Evolutionary conservation across 2,888 invertebrate species (phyloP), one percentile per base, ranked within the genome.

Genomic region (Teleogryllus oceanicus): DNA sequence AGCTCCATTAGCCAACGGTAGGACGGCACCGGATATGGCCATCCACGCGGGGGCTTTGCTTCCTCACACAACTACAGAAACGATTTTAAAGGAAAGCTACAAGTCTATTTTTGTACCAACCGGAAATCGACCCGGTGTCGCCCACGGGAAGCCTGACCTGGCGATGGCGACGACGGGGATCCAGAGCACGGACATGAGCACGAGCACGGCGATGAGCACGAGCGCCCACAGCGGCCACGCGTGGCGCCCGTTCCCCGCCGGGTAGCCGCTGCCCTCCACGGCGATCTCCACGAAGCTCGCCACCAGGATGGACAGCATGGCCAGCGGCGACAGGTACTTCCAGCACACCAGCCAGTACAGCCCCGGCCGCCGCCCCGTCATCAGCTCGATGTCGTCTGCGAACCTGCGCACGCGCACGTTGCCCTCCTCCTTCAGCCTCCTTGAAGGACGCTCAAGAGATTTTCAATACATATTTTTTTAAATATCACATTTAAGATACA

Each of bases 281-380:
- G 93, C 89, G 82, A 96, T 91, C 85, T 96, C 94, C 82, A 93
- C 90, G 85, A 96, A 92, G 75, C 96, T 96, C 0, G 96, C 95
- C 50, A 93, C 88, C 50, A 97, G 88, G 85, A 97, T 96, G 77
- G 93, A 92, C 62, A 96, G 87, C 96, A 97, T 96, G 0, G 96
- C 96, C 81, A 93, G 85, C 0, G 97, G 97, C 2, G 96, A 96
- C 16, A 97, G 88, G 86, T 96, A 97, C 87, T 97, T 96, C 97
- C 97, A 98, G 87, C 96, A 97, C 83, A 96, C 92, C 85, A 96
- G 89, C 97, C 97, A 97, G 87, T 96, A 98, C 51, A 94, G 89
- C 0, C 94, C 94, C 0, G 97, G 96, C 49, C 96, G 90, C 77
- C 92, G 92, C 3, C 97, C 97, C 1, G 96, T 97, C 97, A 98